Evolutionary conservation across 2,113 vertebrate species (phyloP).

Genomic region (Bolborhynchus lineola): DNA sequence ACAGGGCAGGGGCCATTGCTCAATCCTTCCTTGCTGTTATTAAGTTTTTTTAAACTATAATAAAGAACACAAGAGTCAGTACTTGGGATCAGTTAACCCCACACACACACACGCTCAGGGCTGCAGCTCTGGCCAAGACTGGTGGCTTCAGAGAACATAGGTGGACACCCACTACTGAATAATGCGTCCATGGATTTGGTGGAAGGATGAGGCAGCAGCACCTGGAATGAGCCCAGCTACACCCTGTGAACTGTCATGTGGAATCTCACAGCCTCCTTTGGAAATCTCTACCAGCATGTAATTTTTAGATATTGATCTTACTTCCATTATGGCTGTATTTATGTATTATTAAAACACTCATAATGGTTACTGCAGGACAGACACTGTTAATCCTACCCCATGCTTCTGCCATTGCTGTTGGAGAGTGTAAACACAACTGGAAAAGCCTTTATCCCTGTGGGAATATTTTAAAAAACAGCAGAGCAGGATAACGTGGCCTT

Average conservation of each 20-base stretch:
- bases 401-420: not conserved
- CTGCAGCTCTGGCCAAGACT: not conserved
- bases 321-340: not conserved
- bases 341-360: not conserved
- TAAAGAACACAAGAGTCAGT: not conserved
- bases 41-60: not conserved
- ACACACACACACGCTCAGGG: rapidly evolving
- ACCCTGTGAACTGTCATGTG: rapidly evolving
- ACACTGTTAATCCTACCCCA: rapidly evolving
- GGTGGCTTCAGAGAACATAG: not conserved
- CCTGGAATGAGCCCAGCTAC: not conserved
- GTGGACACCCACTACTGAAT: not conserved
- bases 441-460: not conserved
- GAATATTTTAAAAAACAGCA: not conserved
- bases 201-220: not conserved
- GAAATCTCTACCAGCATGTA: not conserved
- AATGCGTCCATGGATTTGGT: not conserved
- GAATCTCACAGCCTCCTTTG: not conserved
- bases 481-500: not conserved
- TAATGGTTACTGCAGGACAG: not conserved
- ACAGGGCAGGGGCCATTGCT: not conserved
- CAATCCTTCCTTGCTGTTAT: not conserved
- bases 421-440: not conserved
- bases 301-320: not conserved
- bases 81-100: rapidly evolving